These are phyloP conservation scores for Callocephalon fimbriatum DNA, from an alignment of 2,113 vertebrate species.

Conservation along the genomic window DNA sequence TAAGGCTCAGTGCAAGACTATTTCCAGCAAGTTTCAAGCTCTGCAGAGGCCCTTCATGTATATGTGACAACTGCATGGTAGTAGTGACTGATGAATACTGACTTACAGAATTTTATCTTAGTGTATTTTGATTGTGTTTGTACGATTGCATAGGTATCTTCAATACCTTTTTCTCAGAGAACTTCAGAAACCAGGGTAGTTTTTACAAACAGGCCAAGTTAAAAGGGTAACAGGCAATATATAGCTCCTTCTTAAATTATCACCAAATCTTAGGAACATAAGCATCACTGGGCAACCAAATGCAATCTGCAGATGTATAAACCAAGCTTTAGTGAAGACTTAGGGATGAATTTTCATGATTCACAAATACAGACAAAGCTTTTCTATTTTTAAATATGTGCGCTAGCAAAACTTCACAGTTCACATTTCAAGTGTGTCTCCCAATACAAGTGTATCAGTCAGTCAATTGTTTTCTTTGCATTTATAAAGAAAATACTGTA, in stretches of 20 bases:
- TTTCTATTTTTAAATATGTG: background rate
- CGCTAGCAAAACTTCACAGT: background rate
- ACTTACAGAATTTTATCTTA: background rate
- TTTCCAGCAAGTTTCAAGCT: background rate
- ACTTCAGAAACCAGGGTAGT: background rate
- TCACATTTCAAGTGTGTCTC: background rate
- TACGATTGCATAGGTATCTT: fast-evolving
- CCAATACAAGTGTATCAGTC: background rate
- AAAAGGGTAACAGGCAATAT: background rate
- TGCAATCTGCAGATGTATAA: background rate
- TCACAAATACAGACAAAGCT: background rate
- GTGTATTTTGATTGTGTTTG: background rate
- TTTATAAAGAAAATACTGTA: slow-evolving; percentile 23
- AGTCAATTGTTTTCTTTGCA: background rate
- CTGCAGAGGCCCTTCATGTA: background rate
- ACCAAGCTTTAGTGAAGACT: background rate
- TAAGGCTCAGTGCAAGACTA: background rate
- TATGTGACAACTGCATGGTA: background rate
- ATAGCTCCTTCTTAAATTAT: background rate
- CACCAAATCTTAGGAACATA: background rate
- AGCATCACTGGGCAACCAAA: background rate
- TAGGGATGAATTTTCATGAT: background rate
- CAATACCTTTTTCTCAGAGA: background rate
- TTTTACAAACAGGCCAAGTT: background rate
- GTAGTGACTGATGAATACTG: background rate